Conservation (phyloP, 2,888 invertebrate species). For the Acheta domesticus region DNA sequence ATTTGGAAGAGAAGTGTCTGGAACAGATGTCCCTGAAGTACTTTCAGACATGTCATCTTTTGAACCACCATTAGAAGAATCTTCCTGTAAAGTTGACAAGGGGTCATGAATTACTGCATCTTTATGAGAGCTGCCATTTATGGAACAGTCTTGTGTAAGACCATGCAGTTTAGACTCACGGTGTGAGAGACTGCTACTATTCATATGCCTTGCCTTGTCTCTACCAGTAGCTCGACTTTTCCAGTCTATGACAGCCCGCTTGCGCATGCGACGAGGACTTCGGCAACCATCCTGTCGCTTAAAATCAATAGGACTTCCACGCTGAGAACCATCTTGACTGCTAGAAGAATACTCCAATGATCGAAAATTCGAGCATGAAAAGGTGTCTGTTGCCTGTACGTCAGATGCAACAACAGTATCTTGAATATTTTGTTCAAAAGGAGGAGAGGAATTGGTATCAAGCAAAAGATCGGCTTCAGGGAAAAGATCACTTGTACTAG, state of each 20-base stretch:
- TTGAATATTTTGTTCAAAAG: constrained; percentile 57
- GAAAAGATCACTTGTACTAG: constrained; percentile 74
- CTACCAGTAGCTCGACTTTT: constrained; percentile 23
- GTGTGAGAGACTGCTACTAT: background rate
- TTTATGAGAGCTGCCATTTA: background rate
- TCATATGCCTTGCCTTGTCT: background rate
- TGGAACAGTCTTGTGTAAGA: background rate
- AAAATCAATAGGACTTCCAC: constrained; percentile 34
- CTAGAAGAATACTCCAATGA: constrained; percentile 49
- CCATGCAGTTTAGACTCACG: background rate
- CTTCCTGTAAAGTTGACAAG: constrained; percentile 24
- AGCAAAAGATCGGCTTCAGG: constrained; percentile 73
- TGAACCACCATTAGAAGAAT: constrained; percentile 24
- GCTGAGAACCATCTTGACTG: constrained; percentile 40
- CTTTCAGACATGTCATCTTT: constrained; percentile 22
- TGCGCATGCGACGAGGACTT: constrained; percentile 2
- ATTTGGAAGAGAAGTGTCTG: constrained; percentile 9
- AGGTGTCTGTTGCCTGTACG: constrained; percentile 46
- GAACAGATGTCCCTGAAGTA: constrained; percentile 18
- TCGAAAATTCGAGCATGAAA: constrained; percentile 41
- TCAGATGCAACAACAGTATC: constrained; percentile 47
- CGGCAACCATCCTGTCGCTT: background rate
- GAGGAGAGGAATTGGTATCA: constrained; percentile 64
- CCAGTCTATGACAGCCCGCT: constrained; percentile 24
- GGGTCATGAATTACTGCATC: background rate